These are phyloP conservation scores for Eriocheir sinensis DNA, from an alignment of 1,140 invertebrate species.

Conservation along the genomic window DNA sequence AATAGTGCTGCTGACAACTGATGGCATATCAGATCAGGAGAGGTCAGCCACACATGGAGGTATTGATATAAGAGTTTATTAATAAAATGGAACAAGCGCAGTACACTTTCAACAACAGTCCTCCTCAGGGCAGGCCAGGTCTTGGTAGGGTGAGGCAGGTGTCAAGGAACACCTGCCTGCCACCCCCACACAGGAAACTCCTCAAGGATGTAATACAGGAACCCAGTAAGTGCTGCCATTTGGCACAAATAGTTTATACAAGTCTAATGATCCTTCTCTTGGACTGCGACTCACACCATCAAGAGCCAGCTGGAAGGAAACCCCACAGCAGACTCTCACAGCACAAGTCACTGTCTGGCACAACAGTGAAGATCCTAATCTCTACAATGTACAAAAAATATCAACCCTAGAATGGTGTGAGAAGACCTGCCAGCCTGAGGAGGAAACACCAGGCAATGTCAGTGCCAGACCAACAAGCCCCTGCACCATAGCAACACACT, in stretches of 20 bases:
- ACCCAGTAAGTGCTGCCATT: conserved; percentile 57
- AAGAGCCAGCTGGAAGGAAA: neutral
- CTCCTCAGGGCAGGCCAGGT: conserved; percentile 33
- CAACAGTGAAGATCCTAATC: neutral
- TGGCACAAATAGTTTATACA: conserved; percentile 61
- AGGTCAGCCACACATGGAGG: neutral
- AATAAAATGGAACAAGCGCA: conserved; percentile 75
- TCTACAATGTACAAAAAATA: conserved; percentile 42
- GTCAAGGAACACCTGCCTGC: neutral
- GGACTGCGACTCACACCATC: neutral
- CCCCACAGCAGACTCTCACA: neutral
- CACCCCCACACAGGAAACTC: neutral
- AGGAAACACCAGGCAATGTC: neutral
- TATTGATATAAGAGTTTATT: conserved; percentile 62
- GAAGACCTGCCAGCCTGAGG: neutral
- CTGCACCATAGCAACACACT: neutral
- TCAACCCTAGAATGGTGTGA: neutral
- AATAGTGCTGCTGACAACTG: no score
- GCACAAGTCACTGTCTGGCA: neutral
- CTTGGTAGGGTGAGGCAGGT: neutral
- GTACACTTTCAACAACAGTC: conserved; percentile 59
- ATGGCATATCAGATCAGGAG: neutral
- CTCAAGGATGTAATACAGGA: conserved; percentile 21
- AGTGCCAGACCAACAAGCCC: neutral
- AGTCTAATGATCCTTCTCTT: conserved; percentile 17